Conservation (phyloP, 2,888 invertebrate species). For the Noctua pronuba region DNA sequence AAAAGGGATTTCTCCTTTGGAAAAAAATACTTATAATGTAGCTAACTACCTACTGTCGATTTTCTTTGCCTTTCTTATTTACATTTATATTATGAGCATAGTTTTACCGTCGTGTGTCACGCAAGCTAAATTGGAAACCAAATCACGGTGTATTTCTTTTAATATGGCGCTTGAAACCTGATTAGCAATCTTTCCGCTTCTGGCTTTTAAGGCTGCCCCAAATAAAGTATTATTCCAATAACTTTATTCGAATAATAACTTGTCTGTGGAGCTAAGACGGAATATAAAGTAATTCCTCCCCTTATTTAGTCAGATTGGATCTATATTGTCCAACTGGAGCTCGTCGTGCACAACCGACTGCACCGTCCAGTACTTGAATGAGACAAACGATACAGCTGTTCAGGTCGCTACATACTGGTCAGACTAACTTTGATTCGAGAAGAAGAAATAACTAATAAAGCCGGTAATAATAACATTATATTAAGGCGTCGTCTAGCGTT, state of each 20-base stretch:
- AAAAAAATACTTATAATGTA: slow-evolving; percentile 27
- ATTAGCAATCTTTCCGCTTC: slow-evolving; percentile 58
- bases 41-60: slow-evolving; percentile 25
- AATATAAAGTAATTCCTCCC: neutral
- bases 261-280: neutral
- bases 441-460: neutral
- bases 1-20: neutral
- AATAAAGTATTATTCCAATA: slow-evolving; percentile 25
- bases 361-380: neutral
- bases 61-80: slow-evolving; percentile 48
- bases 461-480: too few species aligned
- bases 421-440: neutral
- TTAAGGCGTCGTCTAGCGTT: too few species aligned
- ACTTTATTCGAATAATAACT: slow-evolving; percentile 27
- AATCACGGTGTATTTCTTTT: slow-evolving; percentile 48
- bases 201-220: slow-evolving; percentile 12
- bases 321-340: neutral
- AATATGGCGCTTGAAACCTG: slow-evolving; percentile 35
- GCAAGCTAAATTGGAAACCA: slow-evolving; percentile 48
- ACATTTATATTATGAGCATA: slow-evolving; percentile 53
- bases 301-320: neutral
- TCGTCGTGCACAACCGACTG: neutral
- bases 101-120: slow-evolving; percentile 52
- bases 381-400: neutral
- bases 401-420: neutral